A percentile compares a stretch with the other conserved stretches of the same genome.
phyloP scores from a whole-genome alignment of 2,113 vertebrate genomes.

The Etheostoma cragini region DNA sequence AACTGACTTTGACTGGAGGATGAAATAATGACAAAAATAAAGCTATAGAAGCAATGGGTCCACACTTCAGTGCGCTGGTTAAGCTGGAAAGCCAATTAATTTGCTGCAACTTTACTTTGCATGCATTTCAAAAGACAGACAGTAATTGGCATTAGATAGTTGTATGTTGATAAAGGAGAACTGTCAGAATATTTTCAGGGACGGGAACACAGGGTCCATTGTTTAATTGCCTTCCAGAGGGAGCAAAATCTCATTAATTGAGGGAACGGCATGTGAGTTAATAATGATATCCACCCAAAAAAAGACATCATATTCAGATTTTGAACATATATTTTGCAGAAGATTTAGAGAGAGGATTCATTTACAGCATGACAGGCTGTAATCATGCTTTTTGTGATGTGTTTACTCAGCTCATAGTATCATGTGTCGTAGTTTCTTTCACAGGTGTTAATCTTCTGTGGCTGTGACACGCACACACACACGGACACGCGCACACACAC shows the following conservation, averaged over 20 bases:
- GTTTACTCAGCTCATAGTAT: slow-evolving; percentile 44
- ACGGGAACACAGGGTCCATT: slow-evolving; percentile 48
- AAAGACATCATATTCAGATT: slow-evolving; percentile 27
- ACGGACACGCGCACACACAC: slow-evolving; percentile 12
- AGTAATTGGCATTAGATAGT: slow-evolving; percentile 78
- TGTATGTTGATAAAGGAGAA: slow-evolving; percentile 64
- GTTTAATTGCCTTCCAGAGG: slow-evolving; percentile 70
- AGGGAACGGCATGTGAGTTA: slow-evolving; percentile 37
- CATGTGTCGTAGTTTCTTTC: slow-evolving; percentile 28
- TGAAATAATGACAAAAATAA: slow-evolving; percentile 69
- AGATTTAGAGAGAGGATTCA: slow-evolving; percentile 18
- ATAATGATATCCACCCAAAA: slow-evolving; percentile 39
- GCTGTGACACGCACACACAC: slow-evolving; percentile 2
- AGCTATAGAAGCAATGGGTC: slow-evolving; percentile 47
- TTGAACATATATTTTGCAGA: slow-evolving; percentile 12
- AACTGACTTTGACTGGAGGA: slow-evolving; percentile 47
- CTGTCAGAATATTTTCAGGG: slow-evolving; percentile 60
- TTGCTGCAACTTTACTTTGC: slow-evolving; percentile 77
- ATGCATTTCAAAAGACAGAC: slow-evolving; percentile 73
- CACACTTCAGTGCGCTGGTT: slow-evolving; percentile 65
- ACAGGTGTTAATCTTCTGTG: slow-evolving; percentile 10
- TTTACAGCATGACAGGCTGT: slow-evolving; percentile 2
- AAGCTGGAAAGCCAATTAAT: slow-evolving; percentile 70
- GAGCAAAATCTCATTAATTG: slow-evolving; percentile 65
- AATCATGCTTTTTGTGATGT: slow-evolving; percentile 28